A percentile compares a stretch with the other conserved stretches of the same genome.
Evolutionary conservation across 2,797 vertebrate species (phyloP).

Genomic region (Microcaecilia unicolor): DNA sequence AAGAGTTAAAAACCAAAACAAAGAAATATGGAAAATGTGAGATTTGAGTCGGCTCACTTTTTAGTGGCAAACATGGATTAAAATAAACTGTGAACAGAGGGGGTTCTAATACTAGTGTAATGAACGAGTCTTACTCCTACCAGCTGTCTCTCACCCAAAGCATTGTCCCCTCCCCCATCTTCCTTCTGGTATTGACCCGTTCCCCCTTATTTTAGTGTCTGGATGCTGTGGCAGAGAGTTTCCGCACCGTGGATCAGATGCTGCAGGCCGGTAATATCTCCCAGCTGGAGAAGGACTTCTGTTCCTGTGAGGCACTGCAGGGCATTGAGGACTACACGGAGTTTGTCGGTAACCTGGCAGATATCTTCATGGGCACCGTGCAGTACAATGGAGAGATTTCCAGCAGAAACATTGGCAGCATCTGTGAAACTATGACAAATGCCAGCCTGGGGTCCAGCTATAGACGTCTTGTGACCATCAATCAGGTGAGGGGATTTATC

Average conservation of each 20-base stretch:
- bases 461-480: constrained; percentile 13
- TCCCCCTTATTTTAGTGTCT: too few species aligned
- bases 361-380: constrained; percentile 59
- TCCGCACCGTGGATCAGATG: constrained; percentile 44
- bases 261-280: constrained; percentile 31
- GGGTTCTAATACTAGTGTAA: too few species aligned
- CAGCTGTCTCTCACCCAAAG: too few species aligned
- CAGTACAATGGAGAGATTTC: constrained; percentile 62
- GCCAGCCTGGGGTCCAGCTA: not conserved
- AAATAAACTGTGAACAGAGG: too few species aligned
- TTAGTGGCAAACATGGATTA: too few species aligned
- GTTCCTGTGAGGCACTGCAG: constrained; percentile 49
- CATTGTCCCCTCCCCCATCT: too few species aligned
- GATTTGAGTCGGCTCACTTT: too few species aligned
- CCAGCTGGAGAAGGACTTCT: constrained; percentile 50
- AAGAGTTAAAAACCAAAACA: too few species aligned
- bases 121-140: too few species aligned
- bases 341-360: constrained; percentile 57
- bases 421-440: constrained; percentile 55
- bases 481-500: constrained; percentile 33
- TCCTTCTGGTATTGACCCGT: too few species aligned
- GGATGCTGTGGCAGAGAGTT: constrained; percentile 41
- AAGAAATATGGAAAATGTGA: too few species aligned
- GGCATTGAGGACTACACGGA: constrained; percentile 41
- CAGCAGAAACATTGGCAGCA: constrained; percentile 36